Conservation (phyloP, 2,113 vertebrate genomes). For the Ranitomeya variabilis region DNA sequence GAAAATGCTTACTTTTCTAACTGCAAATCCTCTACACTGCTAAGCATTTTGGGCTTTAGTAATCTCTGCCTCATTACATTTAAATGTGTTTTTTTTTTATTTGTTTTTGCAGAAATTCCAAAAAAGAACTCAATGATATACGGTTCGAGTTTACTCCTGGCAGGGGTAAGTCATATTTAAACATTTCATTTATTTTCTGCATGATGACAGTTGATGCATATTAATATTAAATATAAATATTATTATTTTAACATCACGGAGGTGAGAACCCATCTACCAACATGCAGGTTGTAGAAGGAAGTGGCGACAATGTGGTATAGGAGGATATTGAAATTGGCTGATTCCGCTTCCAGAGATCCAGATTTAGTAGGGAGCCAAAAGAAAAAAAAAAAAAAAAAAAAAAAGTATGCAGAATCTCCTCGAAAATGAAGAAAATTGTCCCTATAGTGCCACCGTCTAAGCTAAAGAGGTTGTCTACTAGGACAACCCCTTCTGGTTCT, state of each 20-base stretch:
- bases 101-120: slow-evolving; percentile 87
- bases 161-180: slow-evolving; percentile 81
- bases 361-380: neutral
- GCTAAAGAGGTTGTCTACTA: too few species aligned
- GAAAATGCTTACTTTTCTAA: slow-evolving; percentile 60
- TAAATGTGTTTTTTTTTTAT: slow-evolving; percentile 64
- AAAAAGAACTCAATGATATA: slow-evolving; percentile 97
- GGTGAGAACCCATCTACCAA: neutral
- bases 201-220: neutral
- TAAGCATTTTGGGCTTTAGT: slow-evolving; percentile 52
- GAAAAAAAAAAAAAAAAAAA: neutral
- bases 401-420: neutral
- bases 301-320: neutral
- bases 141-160: slow-evolving; percentile 97
- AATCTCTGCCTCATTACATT: slow-evolving; percentile 58
- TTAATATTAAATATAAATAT: neutral
- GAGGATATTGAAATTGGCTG: neutral
- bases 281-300: too few species aligned
- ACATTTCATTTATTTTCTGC: neutral
- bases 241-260: neutral
- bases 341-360: neutral
- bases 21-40: slow-evolving; percentile 61
- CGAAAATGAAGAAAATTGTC: neutral
- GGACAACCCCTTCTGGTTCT: too few species aligned
- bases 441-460: neutral